A percentile compares a stretch with the other conserved stretches of the same genome.
Evolutionary conservation across 2,797 vertebrate genomes (phyloP).

Genomic region (Acipenser oxyrinchus): DNA sequence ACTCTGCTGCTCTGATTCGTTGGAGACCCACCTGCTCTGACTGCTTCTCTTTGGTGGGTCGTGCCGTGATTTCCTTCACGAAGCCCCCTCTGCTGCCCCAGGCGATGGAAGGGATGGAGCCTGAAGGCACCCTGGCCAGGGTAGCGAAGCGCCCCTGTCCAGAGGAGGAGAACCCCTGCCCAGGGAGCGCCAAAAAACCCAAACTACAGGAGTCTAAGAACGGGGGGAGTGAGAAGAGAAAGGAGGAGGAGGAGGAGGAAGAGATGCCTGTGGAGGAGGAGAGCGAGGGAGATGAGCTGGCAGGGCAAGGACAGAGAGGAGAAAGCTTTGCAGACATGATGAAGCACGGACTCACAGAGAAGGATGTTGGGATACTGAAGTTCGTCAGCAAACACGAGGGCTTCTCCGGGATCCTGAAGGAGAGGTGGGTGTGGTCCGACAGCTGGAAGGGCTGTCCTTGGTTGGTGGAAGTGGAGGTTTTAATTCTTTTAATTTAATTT

Average conservation of each 20-base stretch:
- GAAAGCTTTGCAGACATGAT: conserved; percentile 96
- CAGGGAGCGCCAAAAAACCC: conserved; percentile 41
- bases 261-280: conserved; percentile 39
- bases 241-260: conserved; percentile 51
- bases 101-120: conserved; percentile 51
- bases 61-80: too few relatives aligned
- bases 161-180: conserved; percentile 31
- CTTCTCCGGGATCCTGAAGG: conserved; percentile 94
- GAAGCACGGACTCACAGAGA: conserved; percentile 89
- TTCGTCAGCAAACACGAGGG: conserved; percentile 87
- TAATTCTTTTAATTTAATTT: not conserved
- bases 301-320: conserved; percentile 47
- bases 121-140: conserved; percentile 11
- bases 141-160: conserved; percentile 49
- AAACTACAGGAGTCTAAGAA: conserved; percentile 5
- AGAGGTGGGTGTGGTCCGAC: conserved; percentile 64
- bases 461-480: not conserved
- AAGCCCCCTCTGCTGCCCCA: not conserved
- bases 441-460: not conserved
- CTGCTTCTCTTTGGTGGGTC: too few relatives aligned
- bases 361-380: conserved; percentile 89
- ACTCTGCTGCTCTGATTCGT: too few relatives aligned
- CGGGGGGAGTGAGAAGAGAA: conserved; percentile 12
- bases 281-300: conserved; percentile 57
- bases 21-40: too few relatives aligned